phyloP scores from a whole-genome alignment of 2,888 invertebrate genomes.

The Gymnosoma rotundatum region DNA sequence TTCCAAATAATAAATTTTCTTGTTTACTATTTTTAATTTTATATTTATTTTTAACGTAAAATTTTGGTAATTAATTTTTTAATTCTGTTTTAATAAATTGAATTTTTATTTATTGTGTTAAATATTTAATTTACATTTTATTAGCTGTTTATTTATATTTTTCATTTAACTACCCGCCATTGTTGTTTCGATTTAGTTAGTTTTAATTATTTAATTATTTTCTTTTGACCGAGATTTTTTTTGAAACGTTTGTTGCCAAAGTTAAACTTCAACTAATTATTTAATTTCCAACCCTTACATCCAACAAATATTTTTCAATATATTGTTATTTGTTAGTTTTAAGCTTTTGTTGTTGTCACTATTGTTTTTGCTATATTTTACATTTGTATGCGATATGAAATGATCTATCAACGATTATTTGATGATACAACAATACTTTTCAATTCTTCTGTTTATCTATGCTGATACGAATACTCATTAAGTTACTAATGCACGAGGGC shows the following conservation, averaged over 20 bases:
- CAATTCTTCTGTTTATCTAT: conserved; percentile 8
- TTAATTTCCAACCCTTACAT: conserved; percentile 60
- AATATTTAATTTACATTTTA: neutral
- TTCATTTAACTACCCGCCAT: conserved; percentile 54
- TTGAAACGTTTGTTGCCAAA: conserved; percentile 60
- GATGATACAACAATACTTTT: conserved; percentile 45
- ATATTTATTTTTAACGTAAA: too few species aligned
- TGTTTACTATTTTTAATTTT: too few species aligned
- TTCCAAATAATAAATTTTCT: too few species aligned
- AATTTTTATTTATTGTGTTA: neutral
- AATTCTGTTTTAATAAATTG: neutral
- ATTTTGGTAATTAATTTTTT: neutral
- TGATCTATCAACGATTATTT: conserved; percentile 60
- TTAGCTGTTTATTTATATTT: neutral
- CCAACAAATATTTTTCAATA: conserved; percentile 51
- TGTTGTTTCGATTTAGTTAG: neutral
- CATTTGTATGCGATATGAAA: conserved; percentile 59
- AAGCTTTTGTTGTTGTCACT: conserved; percentile 37
- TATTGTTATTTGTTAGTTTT: conserved; percentile 21
- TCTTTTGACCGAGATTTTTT: conserved; percentile 49
- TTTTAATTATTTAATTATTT: neutral
- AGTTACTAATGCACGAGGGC: neutral
- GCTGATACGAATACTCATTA: conserved; percentile 19
- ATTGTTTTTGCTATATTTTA: conserved; percentile 41
- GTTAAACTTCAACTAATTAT: conserved; percentile 68